Evolutionary conservation across 2,113 vertebrate genomes (phyloP).

Genomic region (Macquaria ambigua): DNA sequence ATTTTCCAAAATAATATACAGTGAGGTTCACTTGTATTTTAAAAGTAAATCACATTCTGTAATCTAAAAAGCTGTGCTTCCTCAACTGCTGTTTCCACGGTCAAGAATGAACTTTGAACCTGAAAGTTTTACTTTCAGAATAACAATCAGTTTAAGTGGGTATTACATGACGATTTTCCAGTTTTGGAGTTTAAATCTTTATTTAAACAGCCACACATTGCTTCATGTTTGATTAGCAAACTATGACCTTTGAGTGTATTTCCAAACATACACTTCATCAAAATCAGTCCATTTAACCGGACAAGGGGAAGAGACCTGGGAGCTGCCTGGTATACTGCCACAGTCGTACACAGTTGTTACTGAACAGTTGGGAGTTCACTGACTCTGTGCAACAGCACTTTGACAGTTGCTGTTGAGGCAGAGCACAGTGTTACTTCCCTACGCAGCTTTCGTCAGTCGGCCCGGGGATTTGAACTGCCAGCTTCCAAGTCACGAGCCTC

Average conservation of each 20-base stretch:
- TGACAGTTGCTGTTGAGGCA: slow-evolving; percentile 58
- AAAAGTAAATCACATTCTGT: not conserved
- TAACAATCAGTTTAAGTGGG: slow-evolving; percentile 3
- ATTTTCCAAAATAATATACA: not conserved
- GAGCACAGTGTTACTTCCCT: slow-evolving; percentile 45
- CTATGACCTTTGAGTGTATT: not conserved
- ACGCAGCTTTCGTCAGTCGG: slow-evolving; percentile 49
- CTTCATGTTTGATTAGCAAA: slow-evolving; percentile 11
- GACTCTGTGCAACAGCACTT: slow-evolving; percentile 38
- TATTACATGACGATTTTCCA: slow-evolving; percentile 15
- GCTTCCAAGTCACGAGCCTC: slow-evolving; percentile 62
- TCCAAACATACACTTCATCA: slow-evolving; percentile 22
- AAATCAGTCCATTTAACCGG: slow-evolving; percentile 18
- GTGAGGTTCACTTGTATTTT: not conserved
- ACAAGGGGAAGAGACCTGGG: slow-evolving; percentile 32
- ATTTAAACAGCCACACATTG: not conserved
- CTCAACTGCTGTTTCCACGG: not conserved
- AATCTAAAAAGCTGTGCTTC: not conserved
- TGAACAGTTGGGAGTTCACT: slow-evolving; percentile 35
- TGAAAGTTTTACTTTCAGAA: too few species aligned
- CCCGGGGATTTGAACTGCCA: slow-evolving; percentile 60
- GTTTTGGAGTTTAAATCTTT: not conserved
- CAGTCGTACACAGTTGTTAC: slow-evolving; percentile 26
- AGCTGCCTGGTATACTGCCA: slow-evolving; percentile 11
- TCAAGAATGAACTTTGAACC: not conserved